A percentile compares a stretch with the other conserved stretches of the same genome.
Evolutionary conservation across 30 jellyfish, hydroid and myxozoan species (phyloP).

Genomic region (Cassiopea andromeda): DNA sequence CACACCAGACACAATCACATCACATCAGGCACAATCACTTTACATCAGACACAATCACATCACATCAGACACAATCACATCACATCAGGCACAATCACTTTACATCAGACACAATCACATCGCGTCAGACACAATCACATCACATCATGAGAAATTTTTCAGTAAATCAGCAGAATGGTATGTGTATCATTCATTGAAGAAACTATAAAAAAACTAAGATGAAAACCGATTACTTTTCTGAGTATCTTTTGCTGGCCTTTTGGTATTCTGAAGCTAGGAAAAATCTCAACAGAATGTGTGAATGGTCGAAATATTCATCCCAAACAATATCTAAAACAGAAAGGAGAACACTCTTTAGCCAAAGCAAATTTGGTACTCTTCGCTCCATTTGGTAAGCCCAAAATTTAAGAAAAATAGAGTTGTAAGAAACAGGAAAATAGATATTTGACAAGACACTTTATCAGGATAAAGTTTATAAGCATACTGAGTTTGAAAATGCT

Average conservation of each 20-base stretch:
- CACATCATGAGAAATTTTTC: too few species aligned
- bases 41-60: too few species aligned
- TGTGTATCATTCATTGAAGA: neutral
- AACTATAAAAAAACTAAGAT: neutral
- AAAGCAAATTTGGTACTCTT: neutral
- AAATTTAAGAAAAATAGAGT: neutral
- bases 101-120: too few species aligned
- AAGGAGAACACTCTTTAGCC: neutral
- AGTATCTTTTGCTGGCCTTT: constrained; percentile 69
- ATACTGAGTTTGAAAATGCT: too few species aligned
- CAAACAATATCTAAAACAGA: constrained; percentile 61
- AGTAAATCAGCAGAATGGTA: neutral
- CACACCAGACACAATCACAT: too few species aligned
- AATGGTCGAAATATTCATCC: constrained; percentile 65
- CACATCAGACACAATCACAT: too few species aligned
- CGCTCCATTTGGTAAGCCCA: neutral
- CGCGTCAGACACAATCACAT: too few species aligned
- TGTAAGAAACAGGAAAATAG: neutral
- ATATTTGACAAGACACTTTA: too few species aligned
- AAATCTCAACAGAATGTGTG: constrained; percentile 63
- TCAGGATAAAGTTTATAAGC: too few species aligned
- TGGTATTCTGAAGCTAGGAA: constrained; percentile 63
- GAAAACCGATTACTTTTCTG: constrained; percentile 34
- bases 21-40: too few species aligned
- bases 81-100: too few species aligned